phyloP scores from a whole-genome alignment of 2,797 vertebrate genomes.

The Synaphobranchus kaupii region DNA sequence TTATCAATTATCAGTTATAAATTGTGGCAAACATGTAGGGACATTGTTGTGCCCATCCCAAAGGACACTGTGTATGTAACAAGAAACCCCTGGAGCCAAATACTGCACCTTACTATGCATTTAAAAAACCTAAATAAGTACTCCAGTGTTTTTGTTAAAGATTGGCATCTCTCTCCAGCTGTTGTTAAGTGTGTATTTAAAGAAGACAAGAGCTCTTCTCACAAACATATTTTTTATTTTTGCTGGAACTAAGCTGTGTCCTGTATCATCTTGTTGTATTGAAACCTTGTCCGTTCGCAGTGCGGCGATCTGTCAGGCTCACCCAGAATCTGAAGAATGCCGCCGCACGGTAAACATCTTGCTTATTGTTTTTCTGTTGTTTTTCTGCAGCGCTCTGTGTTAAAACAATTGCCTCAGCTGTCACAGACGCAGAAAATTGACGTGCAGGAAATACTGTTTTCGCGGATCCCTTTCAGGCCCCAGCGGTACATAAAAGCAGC shows the following conservation, averaged over 20 bases:
- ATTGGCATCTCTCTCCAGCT: neutral
- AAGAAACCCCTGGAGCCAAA: neutral
- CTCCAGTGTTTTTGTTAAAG: conserved; percentile 24
- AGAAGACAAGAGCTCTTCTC: neutral
- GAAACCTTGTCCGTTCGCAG: neutral
- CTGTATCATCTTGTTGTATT: conserved; percentile 25
- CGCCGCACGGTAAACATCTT: conserved; percentile 2
- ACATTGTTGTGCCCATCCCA: neutral
- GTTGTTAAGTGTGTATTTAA: conserved; percentile 20
- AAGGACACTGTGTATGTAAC: neutral
- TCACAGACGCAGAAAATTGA: neutral
- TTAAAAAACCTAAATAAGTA: conserved; percentile 23
- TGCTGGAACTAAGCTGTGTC: neutral
- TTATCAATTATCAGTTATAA: neutral
- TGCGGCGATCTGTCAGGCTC: neutral
- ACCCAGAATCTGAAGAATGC: neutral
- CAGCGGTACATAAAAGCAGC: conserved; percentile 10
- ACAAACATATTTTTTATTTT: conserved; percentile 1
- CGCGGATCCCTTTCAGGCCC: neutral
- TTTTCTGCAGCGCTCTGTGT: neutral
- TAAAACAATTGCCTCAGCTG: neutral
- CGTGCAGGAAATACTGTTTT: neutral
- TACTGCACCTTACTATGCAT: neutral
- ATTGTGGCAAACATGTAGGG: neutral
- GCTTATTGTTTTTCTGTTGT: neutral